Evolutionary conservation across 2,888 invertebrate species (phyloP).

Genomic region (Gymnoscelis rufifasciata): DNA sequence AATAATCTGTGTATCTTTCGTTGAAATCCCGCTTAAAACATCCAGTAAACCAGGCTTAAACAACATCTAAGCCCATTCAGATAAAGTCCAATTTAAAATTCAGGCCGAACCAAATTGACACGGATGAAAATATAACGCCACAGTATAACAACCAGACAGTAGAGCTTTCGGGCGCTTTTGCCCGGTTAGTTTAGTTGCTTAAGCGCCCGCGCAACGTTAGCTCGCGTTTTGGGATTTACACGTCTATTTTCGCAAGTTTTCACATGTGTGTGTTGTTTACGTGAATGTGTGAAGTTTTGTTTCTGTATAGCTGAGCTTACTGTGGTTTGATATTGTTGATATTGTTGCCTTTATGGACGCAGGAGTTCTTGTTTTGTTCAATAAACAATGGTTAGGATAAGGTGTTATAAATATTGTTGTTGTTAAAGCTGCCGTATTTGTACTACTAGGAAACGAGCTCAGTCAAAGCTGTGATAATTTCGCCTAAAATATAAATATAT

Average conservation of each 20-base stretch:
- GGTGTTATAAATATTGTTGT: neutral
- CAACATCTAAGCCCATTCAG: neutral
- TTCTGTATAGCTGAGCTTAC: slow-evolving; percentile 14
- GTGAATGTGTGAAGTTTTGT: slow-evolving; percentile 20
- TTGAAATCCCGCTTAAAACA: no score
- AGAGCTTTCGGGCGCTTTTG: slow-evolving; percentile 60
- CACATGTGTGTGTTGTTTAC: slow-evolving; percentile 18
- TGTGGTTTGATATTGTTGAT: neutral
- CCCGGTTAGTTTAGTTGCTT: slow-evolving; percentile 54
- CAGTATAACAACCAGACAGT: slow-evolving; percentile 13
- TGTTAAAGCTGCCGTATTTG: no score
- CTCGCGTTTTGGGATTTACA: slow-evolving; percentile 43
- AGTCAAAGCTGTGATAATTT: no score
- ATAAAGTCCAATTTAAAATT: slow-evolving; percentile 2
- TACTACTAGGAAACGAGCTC: no score
- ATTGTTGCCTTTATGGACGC: neutral
- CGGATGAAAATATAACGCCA: slow-evolving; percentile 16
- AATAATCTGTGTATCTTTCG: no score
- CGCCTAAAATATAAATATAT: no score
- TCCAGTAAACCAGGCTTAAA: neutral
- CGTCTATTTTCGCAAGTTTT: slow-evolving; percentile 23
- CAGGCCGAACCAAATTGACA: slow-evolving; percentile 7
- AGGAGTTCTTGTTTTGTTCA: neutral
- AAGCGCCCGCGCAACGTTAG: slow-evolving; percentile 65
- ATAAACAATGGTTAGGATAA: neutral